Conservation (phyloP, 1,140 invertebrate species). For the Heliconius melpomene region DNA sequence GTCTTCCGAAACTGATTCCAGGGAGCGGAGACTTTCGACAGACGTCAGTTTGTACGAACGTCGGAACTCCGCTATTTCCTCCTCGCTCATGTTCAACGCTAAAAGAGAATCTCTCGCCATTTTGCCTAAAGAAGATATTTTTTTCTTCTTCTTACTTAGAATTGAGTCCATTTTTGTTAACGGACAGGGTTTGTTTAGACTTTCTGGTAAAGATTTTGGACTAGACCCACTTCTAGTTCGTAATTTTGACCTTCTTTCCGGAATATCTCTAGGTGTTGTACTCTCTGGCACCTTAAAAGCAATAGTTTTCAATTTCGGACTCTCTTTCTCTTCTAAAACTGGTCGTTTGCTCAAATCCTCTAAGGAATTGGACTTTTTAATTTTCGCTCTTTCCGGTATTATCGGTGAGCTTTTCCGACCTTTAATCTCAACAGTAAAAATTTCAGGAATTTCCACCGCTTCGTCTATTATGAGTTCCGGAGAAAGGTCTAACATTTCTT, state of each 20-base stretch:
- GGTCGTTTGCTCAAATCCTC: slow-evolving; percentile 62
- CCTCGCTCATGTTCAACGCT: slow-evolving; percentile 76
- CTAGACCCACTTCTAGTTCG: slow-evolving; percentile 67
- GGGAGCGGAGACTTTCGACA: slow-evolving; percentile 68
- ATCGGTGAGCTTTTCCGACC: slow-evolving; percentile 58
- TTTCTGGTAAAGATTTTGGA: slow-evolving; percentile 76
- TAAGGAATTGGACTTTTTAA: slow-evolving; percentile 70
- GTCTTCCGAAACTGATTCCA: slow-evolving; percentile 78
- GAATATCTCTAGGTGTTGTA: slow-evolving; percentile 67
- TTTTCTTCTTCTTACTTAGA: slow-evolving; percentile 69
- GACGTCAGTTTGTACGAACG: slow-evolving; percentile 72
- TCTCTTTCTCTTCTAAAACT: slow-evolving; percentile 47
- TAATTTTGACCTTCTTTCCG: slow-evolving; percentile 57
- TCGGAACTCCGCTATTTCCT: slow-evolving; percentile 73
- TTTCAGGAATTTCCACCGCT: slow-evolving; percentile 59
- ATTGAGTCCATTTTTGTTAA: slow-evolving; percentile 67
- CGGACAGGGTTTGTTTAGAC: slow-evolving; percentile 66
- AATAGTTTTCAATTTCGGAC: slow-evolving; percentile 66
- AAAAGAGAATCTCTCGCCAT: slow-evolving; percentile 74
- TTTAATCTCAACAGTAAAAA: slow-evolving; percentile 59
- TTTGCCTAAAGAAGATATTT: slow-evolving; percentile 72
- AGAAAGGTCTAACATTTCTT: slow-evolving; percentile 66
- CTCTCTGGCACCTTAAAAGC: slow-evolving; percentile 71
- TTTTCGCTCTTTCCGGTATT: slow-evolving; percentile 66
- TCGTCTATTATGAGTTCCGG: slow-evolving; percentile 73